phyloP scores from a whole-genome alignment of 2,797 vertebrate genomes.

The Delichon dasypus region DNA sequence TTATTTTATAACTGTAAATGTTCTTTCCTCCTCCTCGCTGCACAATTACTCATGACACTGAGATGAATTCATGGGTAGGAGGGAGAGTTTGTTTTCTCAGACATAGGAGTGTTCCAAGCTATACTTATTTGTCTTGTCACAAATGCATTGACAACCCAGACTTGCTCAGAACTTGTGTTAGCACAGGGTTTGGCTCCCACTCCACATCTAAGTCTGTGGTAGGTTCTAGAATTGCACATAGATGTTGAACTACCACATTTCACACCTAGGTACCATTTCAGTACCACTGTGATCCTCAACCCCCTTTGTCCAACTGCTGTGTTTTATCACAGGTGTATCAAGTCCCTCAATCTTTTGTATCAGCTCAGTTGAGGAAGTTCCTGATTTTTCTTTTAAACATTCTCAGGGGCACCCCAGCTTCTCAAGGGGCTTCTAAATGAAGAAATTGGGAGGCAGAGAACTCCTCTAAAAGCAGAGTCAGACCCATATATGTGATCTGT shows the following conservation, averaged over 20 bases:
- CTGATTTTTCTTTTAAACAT: neutral
- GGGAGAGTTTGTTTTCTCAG: neutral
- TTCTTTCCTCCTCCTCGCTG: neutral
- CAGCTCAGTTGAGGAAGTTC: neutral
- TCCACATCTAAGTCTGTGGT: accelerated
- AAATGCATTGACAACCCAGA: neutral
- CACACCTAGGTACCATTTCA: neutral
- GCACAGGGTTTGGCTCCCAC: neutral
- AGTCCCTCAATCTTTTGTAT: neutral
- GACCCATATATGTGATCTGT: accelerated
- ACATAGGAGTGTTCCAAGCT: neutral
- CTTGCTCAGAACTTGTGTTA: neutral
- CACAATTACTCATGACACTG: neutral
- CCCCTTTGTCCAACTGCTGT: neutral
- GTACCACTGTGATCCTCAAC: neutral
- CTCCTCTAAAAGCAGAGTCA: neutral
- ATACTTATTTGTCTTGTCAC: neutral
- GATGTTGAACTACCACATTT: neutral
- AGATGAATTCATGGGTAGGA: neutral
- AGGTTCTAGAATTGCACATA: neutral
- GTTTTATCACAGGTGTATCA: neutral
- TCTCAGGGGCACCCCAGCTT: neutral
- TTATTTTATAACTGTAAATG: neutral
- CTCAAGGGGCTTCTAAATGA: neutral
- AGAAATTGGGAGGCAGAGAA: neutral